phyloP scores from a whole-genome alignment of 2,888 invertebrate species.

The Steinernema hermaphroditum region DNA sequence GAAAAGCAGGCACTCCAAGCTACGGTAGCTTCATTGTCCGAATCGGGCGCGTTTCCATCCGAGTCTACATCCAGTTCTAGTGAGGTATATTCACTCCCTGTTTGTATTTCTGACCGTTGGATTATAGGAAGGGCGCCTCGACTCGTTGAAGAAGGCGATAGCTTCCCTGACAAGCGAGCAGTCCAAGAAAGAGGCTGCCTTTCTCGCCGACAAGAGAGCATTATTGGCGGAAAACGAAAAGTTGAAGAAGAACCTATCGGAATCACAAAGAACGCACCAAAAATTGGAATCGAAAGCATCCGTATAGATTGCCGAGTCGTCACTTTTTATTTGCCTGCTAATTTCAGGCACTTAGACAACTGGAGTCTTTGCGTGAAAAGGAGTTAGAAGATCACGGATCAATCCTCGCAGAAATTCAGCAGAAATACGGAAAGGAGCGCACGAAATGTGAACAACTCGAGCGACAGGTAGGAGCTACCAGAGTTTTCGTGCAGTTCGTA shows the following conservation, averaged over 20 bases:
- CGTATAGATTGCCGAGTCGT: conserved; percentile 24
- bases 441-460: conserved; percentile 78
- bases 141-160: conserved; percentile 70
- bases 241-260: conserved; percentile 46
- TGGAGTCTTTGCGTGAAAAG: conserved; percentile 80
- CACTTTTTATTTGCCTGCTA: conserved; percentile 30
- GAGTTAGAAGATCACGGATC: conserved; percentile 79
- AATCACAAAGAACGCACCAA: conserved; percentile 47
- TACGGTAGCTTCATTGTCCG: conserved; percentile 1
- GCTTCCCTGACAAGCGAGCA: conserved; percentile 82
- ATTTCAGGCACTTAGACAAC: conserved; percentile 72
- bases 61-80: neutral
- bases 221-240: conserved; percentile 68
- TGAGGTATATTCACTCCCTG: no score
- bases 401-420: conserved; percentile 81
- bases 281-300: conserved; percentile 47
- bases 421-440: conserved; percentile 77
- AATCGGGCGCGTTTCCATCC: neutral
- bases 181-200: conserved; percentile 81
- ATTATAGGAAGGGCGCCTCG: conserved; percentile 34
- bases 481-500: no score
- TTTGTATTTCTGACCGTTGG: neutral
- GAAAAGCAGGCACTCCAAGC: conserved; percentile 80
- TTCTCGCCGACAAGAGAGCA: conserved; percentile 72
- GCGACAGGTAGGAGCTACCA: conserved; percentile 71